Base-by-base conservation (phyloP, 2,113 vertebrate species). In the Ceuthmochares aereus region DNA sequence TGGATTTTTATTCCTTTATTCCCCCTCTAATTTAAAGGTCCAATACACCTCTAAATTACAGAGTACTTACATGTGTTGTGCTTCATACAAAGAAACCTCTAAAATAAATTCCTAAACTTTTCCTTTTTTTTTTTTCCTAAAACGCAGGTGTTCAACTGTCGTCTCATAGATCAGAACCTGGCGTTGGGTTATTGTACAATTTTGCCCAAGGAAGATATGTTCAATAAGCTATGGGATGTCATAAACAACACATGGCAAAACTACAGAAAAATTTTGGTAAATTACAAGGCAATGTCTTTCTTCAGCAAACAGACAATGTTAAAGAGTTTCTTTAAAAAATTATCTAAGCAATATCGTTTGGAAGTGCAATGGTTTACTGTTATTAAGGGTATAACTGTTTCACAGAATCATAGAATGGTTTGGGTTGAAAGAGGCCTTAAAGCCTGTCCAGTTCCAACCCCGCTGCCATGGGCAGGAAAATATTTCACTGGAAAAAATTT, bases 231-330 rank as follows among this genome's bases (percentile, higher is more conserved):
- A n/a, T 99, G 99, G 99, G 98, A 99, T 82, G 97, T 99, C 79
- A 98, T 99, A 63, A 98, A 98, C 95, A 99, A 98, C 66, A 98
- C 98, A 0, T 99, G 99, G 98, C 99, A 99, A 93, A 99, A 99
- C 89, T 99, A 99, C 84, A 98, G 98, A 93, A 99, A 99, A 97
- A 97, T 99, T 78, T 79, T 98, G 99, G 99, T 99, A 98, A 79
- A 84, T 67, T 36, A 43, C 70, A 64, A 80, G 27, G 69, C 56
- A 32, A 16, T 34, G 10, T 26, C 9, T 70, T 93, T 56, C 25
- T 55, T 78, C 22, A 78, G 36, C 49, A 75, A 64, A 64, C 1
- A 43, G 14, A 52, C 60, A 43, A 25, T 25, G 17, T 56, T 58
- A 19, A 55, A 67, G 69, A 47, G 42, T 47, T 64, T 30, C 11